phyloP scores from a whole-genome alignment of 2,113 vertebrate species.

The Xiphias gladius region DNA sequence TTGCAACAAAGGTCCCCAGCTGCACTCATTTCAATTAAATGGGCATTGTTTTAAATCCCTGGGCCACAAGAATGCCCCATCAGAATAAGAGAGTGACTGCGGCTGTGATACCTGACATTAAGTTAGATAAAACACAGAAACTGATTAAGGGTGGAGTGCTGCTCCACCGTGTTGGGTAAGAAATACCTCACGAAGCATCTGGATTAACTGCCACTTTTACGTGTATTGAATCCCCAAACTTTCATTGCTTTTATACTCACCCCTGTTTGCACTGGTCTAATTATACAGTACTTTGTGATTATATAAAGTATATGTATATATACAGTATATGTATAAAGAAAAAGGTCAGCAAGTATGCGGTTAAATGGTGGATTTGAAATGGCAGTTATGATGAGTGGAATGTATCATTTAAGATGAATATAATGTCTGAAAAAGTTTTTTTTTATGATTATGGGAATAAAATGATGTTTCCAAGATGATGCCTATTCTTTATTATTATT shows the following conservation, averaged over 20 bases:
- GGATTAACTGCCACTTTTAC: neutral
- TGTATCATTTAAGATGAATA: conserved; percentile 16
- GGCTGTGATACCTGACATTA: neutral
- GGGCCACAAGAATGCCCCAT: neutral
- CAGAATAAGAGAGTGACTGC: neutral
- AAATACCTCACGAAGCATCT: neutral
- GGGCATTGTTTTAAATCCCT: neutral
- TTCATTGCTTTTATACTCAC: neutral
- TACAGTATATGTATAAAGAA: conserved; percentile 15
- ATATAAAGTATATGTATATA: conserved; percentile 35
- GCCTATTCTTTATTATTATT: neutral
- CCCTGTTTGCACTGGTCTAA: conserved; percentile 9
- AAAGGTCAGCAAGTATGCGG: neutral
- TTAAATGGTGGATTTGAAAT: conserved; percentile 7
- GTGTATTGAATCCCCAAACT: no score
- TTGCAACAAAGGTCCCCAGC: neutral
- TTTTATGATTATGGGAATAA: conserved; percentile 55
- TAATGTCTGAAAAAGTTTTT: neutral
- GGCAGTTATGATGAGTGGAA: neutral
- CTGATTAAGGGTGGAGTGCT: conserved; percentile 29
- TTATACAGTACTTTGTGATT: conserved; percentile 15
- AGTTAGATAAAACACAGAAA: conserved; percentile 13
- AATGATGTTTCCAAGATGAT: conserved; percentile 20
- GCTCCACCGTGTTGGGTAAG: conserved; percentile 15
- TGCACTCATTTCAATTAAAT: neutral